phyloP scores from a whole-genome alignment of 37 sponge, comb jelly and placozoan species.

The Axinella damicornis region DNA sequence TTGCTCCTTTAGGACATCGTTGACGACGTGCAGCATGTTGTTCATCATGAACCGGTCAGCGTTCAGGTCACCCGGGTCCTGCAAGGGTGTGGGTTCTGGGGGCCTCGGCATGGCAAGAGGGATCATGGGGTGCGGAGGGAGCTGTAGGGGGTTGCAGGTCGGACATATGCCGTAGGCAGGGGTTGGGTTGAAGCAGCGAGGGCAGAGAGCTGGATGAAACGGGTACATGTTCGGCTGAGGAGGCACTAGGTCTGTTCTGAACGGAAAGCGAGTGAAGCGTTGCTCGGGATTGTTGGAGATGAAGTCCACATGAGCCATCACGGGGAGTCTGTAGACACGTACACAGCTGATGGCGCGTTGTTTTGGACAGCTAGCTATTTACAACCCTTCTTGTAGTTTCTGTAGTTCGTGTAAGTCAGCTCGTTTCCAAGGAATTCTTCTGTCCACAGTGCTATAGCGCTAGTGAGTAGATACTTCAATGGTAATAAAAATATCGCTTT shows the following conservation, averaged over 20 bases:
- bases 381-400: too few relatives aligned
- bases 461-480: too few relatives aligned
- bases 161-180: conserved; percentile 18
- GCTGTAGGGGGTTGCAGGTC: conserved; percentile 20
- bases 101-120: neutral
- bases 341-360: too few relatives aligned
- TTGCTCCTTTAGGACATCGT: conserved; percentile 28
- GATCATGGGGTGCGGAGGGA: neutral
- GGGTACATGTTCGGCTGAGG: neutral
- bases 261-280: neutral
- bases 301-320: conserved; percentile 16
- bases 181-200: conserved; percentile 23
- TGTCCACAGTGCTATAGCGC: too few relatives aligned
- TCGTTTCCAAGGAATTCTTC: too few relatives aligned
- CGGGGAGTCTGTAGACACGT: too few relatives aligned
- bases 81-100: neutral
- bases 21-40: conserved; percentile 35
- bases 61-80: neutral
- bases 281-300: conserved; percentile 30
- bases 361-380: too few relatives aligned
- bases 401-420: too few relatives aligned
- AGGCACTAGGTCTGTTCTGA: neutral
- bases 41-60: conserved; percentile 49
- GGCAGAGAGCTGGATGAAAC: conserved; percentile 3
- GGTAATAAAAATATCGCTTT: too few relatives aligned